These are phyloP conservation scores for Conus canariensis DNA, from an alignment of 2,888 invertebrate species.

Conservation along the genomic window DNA sequence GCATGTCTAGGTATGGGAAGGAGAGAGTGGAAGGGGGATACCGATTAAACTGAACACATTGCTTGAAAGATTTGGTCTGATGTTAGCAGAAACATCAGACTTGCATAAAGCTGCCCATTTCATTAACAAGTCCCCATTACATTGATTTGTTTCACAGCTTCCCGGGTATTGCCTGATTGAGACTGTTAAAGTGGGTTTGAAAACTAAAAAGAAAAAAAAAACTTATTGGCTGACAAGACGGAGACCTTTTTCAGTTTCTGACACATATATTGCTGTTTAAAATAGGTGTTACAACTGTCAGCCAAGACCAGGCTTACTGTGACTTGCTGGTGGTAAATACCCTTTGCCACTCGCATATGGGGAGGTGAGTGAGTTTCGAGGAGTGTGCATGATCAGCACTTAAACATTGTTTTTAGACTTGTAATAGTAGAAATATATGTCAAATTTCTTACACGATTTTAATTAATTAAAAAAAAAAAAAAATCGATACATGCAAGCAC, in stretches of 20 bases:
- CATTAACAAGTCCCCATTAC: too few species aligned
- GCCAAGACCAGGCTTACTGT: slow-evolving; percentile 16
- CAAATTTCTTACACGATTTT: too few species aligned
- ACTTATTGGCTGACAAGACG: neutral
- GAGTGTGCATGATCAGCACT: slow-evolving; percentile 19
- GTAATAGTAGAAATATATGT: neutral
- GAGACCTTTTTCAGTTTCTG: slow-evolving; percentile 4
- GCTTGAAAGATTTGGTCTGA: too few species aligned
- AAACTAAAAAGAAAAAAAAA: neutral
- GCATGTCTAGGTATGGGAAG: too few species aligned
- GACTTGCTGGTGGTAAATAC: slow-evolving; percentile 35
- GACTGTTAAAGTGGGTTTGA: neutral
- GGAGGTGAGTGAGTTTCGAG: slow-evolving; percentile 28
- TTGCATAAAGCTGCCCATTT: too few species aligned
- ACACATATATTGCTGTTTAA: slow-evolving; percentile 35
- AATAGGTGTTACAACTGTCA: slow-evolving; percentile 29
- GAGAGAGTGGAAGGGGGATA: too few species aligned
- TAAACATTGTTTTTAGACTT: neutral
- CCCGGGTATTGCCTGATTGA: neutral
- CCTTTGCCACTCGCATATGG: slow-evolving; percentile 29
- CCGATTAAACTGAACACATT: too few species aligned
- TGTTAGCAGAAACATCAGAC: too few species aligned
- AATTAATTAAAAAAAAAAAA: too few species aligned
- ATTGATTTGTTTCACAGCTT: too few species aligned
- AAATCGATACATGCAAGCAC: too few species aligned